Conservation (phyloP, 37 sponge, comb jelly and placozoan species). For the Spongilla lacustris region DNA sequence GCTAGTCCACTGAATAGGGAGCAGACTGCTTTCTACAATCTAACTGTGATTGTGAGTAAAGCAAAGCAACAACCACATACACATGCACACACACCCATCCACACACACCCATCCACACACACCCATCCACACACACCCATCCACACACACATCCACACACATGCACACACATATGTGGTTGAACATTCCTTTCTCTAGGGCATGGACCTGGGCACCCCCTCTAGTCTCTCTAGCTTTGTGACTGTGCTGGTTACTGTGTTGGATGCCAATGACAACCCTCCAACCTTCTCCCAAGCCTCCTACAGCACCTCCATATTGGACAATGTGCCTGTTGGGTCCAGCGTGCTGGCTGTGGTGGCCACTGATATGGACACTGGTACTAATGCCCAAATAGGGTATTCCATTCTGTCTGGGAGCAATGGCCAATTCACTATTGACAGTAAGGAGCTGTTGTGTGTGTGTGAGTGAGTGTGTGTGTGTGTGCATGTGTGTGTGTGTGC, state of each 20-base stretch:
- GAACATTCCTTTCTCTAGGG: not conserved
- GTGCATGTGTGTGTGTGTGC: not conserved
- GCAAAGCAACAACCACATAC: no score
- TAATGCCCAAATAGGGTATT: slow-evolving; percentile 31
- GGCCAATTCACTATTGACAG: slow-evolving; percentile 38
- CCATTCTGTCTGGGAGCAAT: slow-evolving; percentile 26
- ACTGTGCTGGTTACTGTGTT: slow-evolving; percentile 1
- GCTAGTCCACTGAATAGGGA: slow-evolving; percentile 43
- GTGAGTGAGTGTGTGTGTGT: slow-evolving; percentile 4
- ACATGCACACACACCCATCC: no score
- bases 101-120: no score
- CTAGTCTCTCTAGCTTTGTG: not conserved
- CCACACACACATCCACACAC: no score
- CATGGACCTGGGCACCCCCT: not conserved
- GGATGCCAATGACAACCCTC: slow-evolving; percentile 53
- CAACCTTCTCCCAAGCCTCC: slow-evolving; percentile 28
- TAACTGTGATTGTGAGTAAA: slow-evolving; percentile 10
- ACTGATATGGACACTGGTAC: slow-evolving; percentile 35
- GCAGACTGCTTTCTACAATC: not conserved
- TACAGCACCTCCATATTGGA: slow-evolving; percentile 31
- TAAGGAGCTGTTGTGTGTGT: slow-evolving; percentile 22
- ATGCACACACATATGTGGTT: no score
- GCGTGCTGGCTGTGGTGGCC: slow-evolving; percentile 39
- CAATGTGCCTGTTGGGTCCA: slow-evolving; percentile 27
- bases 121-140: not conserved